Conservation (phyloP, 2,113 vertebrate genomes). For the Mohoua ochrocephala region DNA sequence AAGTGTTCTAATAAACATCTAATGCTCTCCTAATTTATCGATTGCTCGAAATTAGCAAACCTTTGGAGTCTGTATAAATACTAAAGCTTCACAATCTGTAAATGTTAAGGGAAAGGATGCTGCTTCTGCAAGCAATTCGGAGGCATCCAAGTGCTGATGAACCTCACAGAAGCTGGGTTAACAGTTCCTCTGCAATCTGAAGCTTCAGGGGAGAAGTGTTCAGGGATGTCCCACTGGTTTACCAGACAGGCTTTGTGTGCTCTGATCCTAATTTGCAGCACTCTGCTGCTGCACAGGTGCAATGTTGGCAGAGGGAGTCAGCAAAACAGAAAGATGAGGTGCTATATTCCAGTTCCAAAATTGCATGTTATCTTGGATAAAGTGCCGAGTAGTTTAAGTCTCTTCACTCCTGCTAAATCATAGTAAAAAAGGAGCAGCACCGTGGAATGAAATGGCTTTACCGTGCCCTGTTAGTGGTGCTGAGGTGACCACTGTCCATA, state of each 20-base stretch:
- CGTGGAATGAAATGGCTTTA: background rate
- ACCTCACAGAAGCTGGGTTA: background rate
- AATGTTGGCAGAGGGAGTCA: background rate
- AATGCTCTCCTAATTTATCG: background rate
- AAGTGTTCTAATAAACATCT: background rate
- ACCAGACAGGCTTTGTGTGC: background rate
- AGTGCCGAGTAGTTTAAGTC: background rate
- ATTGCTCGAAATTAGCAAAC: background rate
- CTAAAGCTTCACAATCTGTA: background rate
- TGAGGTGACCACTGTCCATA: background rate
- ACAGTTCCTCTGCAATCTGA: background rate
- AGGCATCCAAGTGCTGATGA: background rate
- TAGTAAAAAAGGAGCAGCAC: background rate
- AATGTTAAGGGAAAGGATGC: background rate
- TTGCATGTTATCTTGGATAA: background rate
- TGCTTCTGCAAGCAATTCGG: background rate
- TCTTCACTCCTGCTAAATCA: background rate
- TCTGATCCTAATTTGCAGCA: background rate
- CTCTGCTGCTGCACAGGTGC: accelerated
- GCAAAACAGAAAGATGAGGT: background rate
- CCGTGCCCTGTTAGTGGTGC: background rate
- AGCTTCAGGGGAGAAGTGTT: background rate
- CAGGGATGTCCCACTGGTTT: background rate
- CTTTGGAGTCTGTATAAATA: background rate
- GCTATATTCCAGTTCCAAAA: background rate